Evolutionary conservation across 1,140 invertebrate genomes (phyloP).

Genomic region (Trinorchestia longiramus): DNA sequence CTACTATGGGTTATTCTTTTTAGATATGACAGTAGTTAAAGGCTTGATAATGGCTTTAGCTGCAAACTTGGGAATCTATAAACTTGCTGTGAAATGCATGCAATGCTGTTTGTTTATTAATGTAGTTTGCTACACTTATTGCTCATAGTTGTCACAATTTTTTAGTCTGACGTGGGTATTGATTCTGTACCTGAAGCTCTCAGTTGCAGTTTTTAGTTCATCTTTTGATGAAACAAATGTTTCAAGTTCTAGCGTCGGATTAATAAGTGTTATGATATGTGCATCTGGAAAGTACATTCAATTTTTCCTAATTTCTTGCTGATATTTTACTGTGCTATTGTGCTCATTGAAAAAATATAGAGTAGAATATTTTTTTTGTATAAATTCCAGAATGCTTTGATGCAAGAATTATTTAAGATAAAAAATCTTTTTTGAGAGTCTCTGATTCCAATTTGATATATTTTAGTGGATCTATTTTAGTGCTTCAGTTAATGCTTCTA

Average conservation of each 20-base stretch:
- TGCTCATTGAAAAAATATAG: no score
- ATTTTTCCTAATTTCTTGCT: not conserved
- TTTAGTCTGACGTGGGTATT: not conserved
- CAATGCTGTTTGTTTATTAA: not conserved
- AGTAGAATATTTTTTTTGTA: no score
- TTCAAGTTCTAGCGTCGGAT: not conserved
- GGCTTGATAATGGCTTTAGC: no score
- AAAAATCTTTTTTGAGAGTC: no score
- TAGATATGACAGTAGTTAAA: no score
- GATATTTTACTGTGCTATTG: not conserved
- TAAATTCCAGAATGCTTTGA: no score
- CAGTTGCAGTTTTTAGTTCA: not conserved
- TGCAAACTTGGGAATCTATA: not conserved
- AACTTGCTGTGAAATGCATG: not conserved
- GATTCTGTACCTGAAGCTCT: not conserved
- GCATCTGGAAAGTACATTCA: not conserved
- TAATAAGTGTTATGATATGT: not conserved
- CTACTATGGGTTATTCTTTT: no score
- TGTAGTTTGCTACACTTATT: not conserved
- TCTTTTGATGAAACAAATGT: not conserved
- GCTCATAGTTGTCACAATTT: not conserved
- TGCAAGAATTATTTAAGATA: no score
- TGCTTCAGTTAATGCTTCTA: not conserved
- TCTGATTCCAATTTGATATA: no score
- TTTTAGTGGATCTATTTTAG: no score